These are phyloP conservation scores for Piscicola geometra DNA, from an alignment of 2,888 invertebrate species.

Conservation along the genomic window DNA sequence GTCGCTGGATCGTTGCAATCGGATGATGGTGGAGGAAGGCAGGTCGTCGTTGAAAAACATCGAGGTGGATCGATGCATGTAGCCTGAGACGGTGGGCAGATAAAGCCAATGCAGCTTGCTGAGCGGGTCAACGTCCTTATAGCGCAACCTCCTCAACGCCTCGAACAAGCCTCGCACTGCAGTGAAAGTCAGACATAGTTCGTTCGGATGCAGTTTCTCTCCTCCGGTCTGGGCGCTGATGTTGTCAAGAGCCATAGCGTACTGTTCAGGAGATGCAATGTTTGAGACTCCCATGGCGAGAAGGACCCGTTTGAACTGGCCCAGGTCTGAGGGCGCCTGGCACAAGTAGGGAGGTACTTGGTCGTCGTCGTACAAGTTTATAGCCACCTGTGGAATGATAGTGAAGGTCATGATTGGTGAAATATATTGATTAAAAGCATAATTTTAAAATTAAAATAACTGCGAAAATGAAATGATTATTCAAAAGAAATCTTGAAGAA, in stretches of 20 bases:
- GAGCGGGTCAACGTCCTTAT: constrained; percentile 34
- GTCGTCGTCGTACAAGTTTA: constrained; percentile 45
- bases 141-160: constrained; percentile 40
- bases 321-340: constrained; percentile 44
- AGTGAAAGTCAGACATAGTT: constrained; percentile 44
- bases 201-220: constrained; percentile 45
- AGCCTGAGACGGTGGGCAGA: constrained; percentile 39
- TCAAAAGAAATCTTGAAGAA: not conserved
- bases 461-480: not conserved
- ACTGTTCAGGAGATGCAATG: constrained; percentile 44
- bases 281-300: constrained; percentile 43
- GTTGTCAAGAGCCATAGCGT: constrained; percentile 43
- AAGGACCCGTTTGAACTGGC: constrained; percentile 45
- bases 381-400: constrained; percentile 40
- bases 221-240: constrained; percentile 41
- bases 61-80: constrained; percentile 39
- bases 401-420: not conserved
- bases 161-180: constrained; percentile 44
- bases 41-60: constrained; percentile 45
- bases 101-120: constrained; percentile 36
- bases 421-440: constrained; percentile 11
- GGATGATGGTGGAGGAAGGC: constrained; percentile 36
- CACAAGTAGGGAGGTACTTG: constrained; percentile 45
- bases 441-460: not conserved
- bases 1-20: constrained; percentile 31